Evolutionary conservation across 2,888 invertebrate genomes (phyloP).

Genomic region (Caenorhabditis sp.): DNA sequence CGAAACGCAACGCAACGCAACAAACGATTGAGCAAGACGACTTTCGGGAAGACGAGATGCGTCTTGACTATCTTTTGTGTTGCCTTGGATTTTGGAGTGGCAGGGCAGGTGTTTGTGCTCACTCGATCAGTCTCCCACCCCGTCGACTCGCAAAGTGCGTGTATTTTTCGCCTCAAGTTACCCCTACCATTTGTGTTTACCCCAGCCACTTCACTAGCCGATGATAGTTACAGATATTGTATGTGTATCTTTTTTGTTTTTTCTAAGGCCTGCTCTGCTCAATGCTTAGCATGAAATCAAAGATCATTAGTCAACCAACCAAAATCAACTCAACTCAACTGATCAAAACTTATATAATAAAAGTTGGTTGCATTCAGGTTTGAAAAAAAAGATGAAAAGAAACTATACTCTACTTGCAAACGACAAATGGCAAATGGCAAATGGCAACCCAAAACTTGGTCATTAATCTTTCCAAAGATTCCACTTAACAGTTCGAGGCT

Average conservation of each 20-base stretch:
- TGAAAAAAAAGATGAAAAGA: no score
- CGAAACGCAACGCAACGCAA: constrained; percentile 37
- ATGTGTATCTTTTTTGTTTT: constrained; percentile 41
- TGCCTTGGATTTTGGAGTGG: constrained; percentile 32
- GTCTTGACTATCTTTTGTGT: constrained; percentile 42
- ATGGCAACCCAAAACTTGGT: constrained; percentile 7
- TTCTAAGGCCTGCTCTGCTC: no score
- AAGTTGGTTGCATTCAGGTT: no score
- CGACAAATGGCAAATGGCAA: neutral
- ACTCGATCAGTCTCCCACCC: neutral
- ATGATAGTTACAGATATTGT: constrained; percentile 59
- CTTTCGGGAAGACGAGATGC: no score
- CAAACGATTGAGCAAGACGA: no score
- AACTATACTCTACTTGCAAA: no score
- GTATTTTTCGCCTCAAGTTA: constrained; percentile 63
- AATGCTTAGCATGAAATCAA: neutral
- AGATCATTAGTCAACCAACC: neutral
- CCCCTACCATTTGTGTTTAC: constrained; percentile 41
- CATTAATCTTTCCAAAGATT: constrained; percentile 14
- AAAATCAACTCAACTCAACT: no score
- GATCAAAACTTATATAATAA: no score
- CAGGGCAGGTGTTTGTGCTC: constrained; percentile 51
- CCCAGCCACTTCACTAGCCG: constrained; percentile 46
- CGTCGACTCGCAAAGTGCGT: constrained; percentile 61
- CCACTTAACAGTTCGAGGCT: constrained; percentile 25